phyloP scores from a whole-genome alignment of 2,797 vertebrate species.

The Microcaecilia unicolor region DNA sequence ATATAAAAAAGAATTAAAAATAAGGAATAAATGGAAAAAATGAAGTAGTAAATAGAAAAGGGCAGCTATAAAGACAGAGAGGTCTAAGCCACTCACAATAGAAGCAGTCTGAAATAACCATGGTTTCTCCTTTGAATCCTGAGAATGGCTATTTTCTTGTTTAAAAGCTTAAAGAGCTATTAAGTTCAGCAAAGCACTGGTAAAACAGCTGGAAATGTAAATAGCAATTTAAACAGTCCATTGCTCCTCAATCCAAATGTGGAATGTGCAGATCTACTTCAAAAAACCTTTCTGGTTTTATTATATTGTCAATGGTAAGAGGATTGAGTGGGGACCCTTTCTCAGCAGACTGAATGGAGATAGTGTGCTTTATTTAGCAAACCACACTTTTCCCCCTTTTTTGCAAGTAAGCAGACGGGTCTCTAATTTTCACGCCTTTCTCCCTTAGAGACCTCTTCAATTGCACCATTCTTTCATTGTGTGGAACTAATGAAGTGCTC shows the following conservation, averaged over 20 bases:
- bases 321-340: constrained; percentile 44
- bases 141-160: constrained; percentile 66
- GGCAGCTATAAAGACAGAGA: constrained; percentile 32
- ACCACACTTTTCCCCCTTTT: constrained; percentile 14
- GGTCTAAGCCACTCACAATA: constrained; percentile 47
- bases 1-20: constrained; percentile 28
- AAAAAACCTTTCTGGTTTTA: constrained; percentile 45
- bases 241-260: constrained; percentile 43
- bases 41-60: constrained; percentile 40
- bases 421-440: constrained; percentile 53
- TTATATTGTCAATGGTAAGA: constrained; percentile 52
- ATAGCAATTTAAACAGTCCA: constrained; percentile 62
- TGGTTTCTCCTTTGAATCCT: constrained; percentile 46
- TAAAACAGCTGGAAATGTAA: constrained; percentile 71
- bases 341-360: constrained; percentile 37
- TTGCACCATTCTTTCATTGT: constrained; percentile 57
- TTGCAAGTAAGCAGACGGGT: constrained; percentile 42
- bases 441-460: constrained; percentile 51
- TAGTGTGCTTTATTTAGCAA: constrained; percentile 42
- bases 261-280: constrained; percentile 47
- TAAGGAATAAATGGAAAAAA: constrained; percentile 29
- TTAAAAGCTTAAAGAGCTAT: constrained; percentile 68
- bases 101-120: constrained; percentile 44
- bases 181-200: constrained; percentile 64
- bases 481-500: constrained; percentile 61